Evolutionary conservation across 2,113 vertebrate species (phyloP).

Genomic region (Hydrochoerus hydrochaeris): DNA sequence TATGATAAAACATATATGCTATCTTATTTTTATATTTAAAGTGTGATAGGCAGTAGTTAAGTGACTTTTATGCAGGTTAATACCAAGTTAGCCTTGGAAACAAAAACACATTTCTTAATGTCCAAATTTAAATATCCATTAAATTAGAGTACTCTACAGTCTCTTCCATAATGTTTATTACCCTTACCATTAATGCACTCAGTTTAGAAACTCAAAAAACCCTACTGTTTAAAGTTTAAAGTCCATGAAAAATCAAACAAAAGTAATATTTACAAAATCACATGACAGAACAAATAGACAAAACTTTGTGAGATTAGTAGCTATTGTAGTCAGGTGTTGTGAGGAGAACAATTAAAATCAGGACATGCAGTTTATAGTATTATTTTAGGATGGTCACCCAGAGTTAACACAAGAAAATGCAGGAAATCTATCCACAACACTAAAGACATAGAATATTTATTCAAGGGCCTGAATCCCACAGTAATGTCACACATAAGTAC

Average conservation of each 20-base stretch:
- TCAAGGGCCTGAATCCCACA: too few relatives aligned
- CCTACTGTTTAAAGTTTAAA: not conserved
- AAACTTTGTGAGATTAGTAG: not conserved
- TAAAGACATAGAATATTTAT: too few relatives aligned
- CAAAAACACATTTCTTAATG: not conserved
- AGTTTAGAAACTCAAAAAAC: not conserved
- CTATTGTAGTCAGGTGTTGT: too few relatives aligned
- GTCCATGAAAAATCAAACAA: not conserved
- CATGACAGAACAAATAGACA: not conserved
- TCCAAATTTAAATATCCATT: not conserved
- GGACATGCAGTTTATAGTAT: too few relatives aligned
- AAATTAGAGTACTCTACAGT: not conserved
- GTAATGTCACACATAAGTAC: too few relatives aligned
- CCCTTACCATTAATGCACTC: not conserved
- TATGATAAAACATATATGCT: not conserved
- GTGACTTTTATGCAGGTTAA: not conserved
- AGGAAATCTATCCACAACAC: too few relatives aligned
- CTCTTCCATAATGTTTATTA: not conserved
- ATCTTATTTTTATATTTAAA: constrained; percentile 10
- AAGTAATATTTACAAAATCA: not conserved
- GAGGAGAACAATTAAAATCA: too few relatives aligned
- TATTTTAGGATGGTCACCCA: too few relatives aligned
- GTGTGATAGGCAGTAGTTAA: not conserved
- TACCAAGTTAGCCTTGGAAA: not conserved
- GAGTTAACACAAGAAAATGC: too few relatives aligned